Base-by-base conservation (phyloP, 2,888 invertebrate species). In the Sinodicranocentrus sp. region DNA sequence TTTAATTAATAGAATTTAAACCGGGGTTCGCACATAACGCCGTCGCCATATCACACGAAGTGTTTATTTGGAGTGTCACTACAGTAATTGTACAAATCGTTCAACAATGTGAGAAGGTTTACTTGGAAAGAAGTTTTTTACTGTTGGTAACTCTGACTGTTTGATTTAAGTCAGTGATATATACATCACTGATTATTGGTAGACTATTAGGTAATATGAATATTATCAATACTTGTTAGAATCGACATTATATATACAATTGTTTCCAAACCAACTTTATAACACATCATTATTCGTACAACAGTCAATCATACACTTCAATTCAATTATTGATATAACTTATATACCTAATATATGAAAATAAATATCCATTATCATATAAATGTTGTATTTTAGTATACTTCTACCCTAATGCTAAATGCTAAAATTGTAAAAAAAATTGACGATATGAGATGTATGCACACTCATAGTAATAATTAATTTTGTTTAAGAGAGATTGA, bases 71-170 rank as follows among this genome's bases (percentile, higher is more conserved):
- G 77, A 78, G 70, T 61, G 70, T 61, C 39, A 54, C 26, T 77
- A 78, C 21, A 78, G 78, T 70, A 78, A 78, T 78, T 78, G 78
- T 78, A 78, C 78, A 78, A 77, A 77, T 8, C 68, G 77, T 77
- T 77, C 77, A 77, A 17, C 68, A n/a, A 1, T 57, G 68, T 33
- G 76, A 77, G 63, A 68, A 67, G 54, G 77, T 48, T 67, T 44
- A 39, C 6, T 17, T 67, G 77, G 77, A 77, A 77, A 21, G 77
- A 57, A 57, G 67, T 68, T 77, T 33, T 77, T 76, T 63, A 67
- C 33, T 28, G 67, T 67, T 63, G 76, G 67, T 52, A 52, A 43
- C 17, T 54, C 67, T 54, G 65, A 63, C 63, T 76, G 76, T 21
- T 67, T 76, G 19, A n/a, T 65, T 65, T 65, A 54, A 33, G 33